These are phyloP conservation scores for Vireo altiloquus DNA, from an alignment of 2,113 vertebrate species.

Conservation along the genomic window DNA sequence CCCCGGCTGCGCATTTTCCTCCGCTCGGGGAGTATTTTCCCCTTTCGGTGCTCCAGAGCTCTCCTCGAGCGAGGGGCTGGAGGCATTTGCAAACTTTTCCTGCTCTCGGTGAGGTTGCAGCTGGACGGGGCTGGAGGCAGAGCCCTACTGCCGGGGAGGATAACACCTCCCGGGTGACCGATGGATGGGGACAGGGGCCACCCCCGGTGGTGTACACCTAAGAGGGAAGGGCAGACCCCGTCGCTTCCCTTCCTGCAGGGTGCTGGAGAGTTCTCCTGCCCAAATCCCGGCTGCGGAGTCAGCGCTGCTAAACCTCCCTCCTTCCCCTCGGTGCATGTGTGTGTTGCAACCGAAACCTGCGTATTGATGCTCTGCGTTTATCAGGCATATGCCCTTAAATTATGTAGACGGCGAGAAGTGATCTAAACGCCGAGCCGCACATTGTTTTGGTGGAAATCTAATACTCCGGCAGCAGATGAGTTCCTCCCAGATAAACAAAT, in stretches of 20 bases:
- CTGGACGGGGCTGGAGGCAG: neutral
- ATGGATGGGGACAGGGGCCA: neutral
- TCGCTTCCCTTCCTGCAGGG: neutral
- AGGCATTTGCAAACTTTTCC: slow-evolving; percentile 55
- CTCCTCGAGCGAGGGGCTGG: neutral
- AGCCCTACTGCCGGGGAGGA: neutral
- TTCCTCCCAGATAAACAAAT: slow-evolving; percentile 62
- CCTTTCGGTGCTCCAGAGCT: neutral
- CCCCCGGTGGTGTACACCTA: neutral
- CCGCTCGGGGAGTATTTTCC: neutral
- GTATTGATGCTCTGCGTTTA: slow-evolving; percentile 17
- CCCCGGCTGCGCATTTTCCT: neutral
- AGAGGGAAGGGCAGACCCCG: neutral
- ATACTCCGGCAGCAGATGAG: slow-evolving; percentile 46
- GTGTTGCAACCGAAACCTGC: slow-evolving; percentile 25
- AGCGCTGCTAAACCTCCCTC: neutral
- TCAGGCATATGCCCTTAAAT: slow-evolving; percentile 59
- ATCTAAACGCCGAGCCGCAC: slow-evolving; percentile 47
- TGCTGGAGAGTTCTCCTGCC: neutral
- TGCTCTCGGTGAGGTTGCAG: neutral
- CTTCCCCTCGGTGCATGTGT: neutral
- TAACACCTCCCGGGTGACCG: neutral
- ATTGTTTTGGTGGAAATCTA: slow-evolving; percentile 50
- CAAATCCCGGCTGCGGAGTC: slow-evolving; percentile 3
- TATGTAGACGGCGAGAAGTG: slow-evolving; percentile 53